Conservation (phyloP, 2,113 vertebrate genomes). For the Beaufortia kweichowensis region DNA sequence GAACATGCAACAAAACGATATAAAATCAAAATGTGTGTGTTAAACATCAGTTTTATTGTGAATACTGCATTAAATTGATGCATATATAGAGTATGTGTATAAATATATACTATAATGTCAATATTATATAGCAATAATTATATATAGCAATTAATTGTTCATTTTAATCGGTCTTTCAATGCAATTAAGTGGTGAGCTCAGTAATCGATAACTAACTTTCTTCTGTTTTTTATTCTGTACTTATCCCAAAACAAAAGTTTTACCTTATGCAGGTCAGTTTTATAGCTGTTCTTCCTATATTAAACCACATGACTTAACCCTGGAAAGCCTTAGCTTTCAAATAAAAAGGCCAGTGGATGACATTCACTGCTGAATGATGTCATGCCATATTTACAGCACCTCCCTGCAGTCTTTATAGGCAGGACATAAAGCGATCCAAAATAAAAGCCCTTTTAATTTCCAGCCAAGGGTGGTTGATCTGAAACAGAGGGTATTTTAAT, state of each 20-base stretch:
- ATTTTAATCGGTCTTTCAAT: too few relatives aligned
- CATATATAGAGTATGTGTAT: too few relatives aligned
- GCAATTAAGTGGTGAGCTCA: too few relatives aligned
- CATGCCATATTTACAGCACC: slow-evolving; percentile 34
- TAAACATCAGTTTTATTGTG: too few relatives aligned
- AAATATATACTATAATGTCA: neutral
- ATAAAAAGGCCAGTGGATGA: slow-evolving; percentile 2
- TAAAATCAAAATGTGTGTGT: too few relatives aligned
- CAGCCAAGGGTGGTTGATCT: slow-evolving; percentile 18
- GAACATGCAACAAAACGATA: too few relatives aligned
- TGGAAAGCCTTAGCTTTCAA: slow-evolving; percentile 7
- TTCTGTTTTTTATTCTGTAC: slow-evolving; percentile 25
- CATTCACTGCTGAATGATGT: slow-evolving; percentile 44
- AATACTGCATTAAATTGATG: too few relatives aligned
- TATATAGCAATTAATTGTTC: too few relatives aligned
- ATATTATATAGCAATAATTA: too few relatives aligned
- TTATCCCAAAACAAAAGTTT: slow-evolving; percentile 13
- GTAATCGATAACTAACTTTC: too few relatives aligned
- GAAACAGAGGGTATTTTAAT: slow-evolving; percentile 40
- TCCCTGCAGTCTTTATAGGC: slow-evolving; percentile 12
- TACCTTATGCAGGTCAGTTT: slow-evolving; percentile 27
- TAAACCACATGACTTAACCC: slow-evolving; percentile 8
- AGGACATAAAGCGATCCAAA: slow-evolving; percentile 38
- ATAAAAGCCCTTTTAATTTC: slow-evolving; percentile 37
- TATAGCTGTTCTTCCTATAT: slow-evolving; percentile 9